A percentile compares a stretch with the other conserved stretches of the same genome.
These are phyloP conservation scores for Panzeria rudis DNA, from an alignment of 2,888 invertebrate genomes.

Conservation along the genomic window DNA sequence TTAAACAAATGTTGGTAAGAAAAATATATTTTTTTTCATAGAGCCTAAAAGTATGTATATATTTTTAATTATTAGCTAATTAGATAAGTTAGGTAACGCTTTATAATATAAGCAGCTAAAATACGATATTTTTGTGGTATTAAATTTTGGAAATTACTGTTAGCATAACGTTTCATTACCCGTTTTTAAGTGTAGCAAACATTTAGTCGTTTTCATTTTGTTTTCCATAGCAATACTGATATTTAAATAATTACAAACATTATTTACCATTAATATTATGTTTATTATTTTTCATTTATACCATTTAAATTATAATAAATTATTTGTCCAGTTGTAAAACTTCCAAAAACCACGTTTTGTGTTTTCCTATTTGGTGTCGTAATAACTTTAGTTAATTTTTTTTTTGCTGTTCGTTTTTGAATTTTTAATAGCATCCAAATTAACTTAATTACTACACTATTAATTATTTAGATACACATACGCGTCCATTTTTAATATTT, in stretches of 20 bases:
- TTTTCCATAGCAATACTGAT: not conserved
- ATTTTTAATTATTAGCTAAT: not conserved
- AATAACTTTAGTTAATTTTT: conserved; percentile 35
- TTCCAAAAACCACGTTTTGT: not conserved
- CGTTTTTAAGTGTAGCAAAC: not conserved
- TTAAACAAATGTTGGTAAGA: conserved; percentile 36
- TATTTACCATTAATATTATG: conserved; percentile 25
- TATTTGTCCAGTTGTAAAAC: conserved; percentile 20
- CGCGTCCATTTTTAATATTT: conserved; percentile 46
- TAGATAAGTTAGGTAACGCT: no score
- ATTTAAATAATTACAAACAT: conserved; percentile 10
- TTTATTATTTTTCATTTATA: conserved; percentile 10
- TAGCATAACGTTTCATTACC: not conserved
- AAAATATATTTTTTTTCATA: not conserved
- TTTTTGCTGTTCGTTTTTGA: conserved; percentile 71
- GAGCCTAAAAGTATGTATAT: conserved; percentile 11
- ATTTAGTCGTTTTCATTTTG: conserved; percentile 41
- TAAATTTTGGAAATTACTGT: conserved; percentile 21
- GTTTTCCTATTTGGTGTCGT: conserved; percentile 60
- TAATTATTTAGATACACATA: conserved; percentile 76
- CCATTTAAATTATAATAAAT: conserved; percentile 54
- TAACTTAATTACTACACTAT: conserved; percentile 80
- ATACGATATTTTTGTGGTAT: no score
- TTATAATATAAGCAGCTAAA: no score
- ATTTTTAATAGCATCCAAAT: conserved; percentile 81